Evolutionary conservation across 2,888 invertebrate species (phyloP), one percentile per base, ranked within the genome.

Genomic region (Tetanocera ferruginea): DNA sequence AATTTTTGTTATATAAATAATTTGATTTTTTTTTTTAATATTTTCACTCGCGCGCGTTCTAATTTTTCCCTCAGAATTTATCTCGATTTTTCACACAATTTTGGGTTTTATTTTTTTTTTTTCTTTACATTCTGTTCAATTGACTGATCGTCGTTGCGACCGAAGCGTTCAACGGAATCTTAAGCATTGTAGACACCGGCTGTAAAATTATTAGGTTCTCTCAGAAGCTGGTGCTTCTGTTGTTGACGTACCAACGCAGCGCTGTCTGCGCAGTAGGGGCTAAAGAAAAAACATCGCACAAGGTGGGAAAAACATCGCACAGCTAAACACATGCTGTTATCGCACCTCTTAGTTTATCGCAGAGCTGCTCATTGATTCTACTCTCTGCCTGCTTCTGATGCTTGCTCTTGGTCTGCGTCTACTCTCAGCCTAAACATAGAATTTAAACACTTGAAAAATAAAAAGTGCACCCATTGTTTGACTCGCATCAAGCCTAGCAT

Each of bases 121-220:
- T 62, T 28, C 49, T 34, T 17, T 5, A 64, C 51, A 25, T 19
- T 28, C 28, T 23, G 17, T 25, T 49, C 51, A 28, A 28, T n/a
- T 25, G 37, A 72, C 57, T 55, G 57, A 72, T 51, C 72, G 19
- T 37, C 37, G 25, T 17, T 49, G 28, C 72, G 37, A 72, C 43
- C 72, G 43, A 34, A n/a, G 66, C 62, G 64, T 75, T 66, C 74
- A 66, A 75, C 74, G 51, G 64, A 64, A 34, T 28, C 74, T 49
- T 57, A 9, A 9, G 37, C 37, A 34, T 31, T 72, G 60, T 23
- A 37, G 60, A 60, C 69, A 28, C 51, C 69, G 69, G 51, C 51
- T 25, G n/a, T 66, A 34, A 66, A 37, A 19, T 37, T 28, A 6
- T 14, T 31, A 25, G 23, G 62, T 28, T 62, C 62, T 62, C 62